Conservation (phyloP, 2,113 vertebrate genomes). For the Rattus rattus region DNA sequence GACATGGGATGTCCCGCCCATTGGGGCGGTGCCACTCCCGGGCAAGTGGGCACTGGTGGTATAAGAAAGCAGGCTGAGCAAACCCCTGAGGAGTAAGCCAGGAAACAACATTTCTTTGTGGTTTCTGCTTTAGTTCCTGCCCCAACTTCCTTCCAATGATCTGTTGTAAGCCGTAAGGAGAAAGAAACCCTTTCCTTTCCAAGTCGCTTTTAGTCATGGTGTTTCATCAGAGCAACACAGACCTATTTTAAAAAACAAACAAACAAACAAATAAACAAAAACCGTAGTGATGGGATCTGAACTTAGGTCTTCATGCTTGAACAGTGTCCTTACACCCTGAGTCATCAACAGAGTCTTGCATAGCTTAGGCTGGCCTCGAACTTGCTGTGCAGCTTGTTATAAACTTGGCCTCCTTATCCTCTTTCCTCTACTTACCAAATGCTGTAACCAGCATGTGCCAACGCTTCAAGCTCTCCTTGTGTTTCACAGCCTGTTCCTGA, state of each 20-base stretch:
- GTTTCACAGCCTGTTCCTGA: neutral
- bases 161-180: neutral
- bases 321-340: neutral
- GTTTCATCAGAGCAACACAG: neutral
- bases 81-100: neutral
- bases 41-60: too few relatives aligned
- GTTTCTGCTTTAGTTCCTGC: neutral
- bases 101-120: neutral
- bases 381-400: neutral
- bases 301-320: neutral
- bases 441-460: neutral
- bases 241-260: too few relatives aligned
- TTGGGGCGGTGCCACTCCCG: neutral
- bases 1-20: neutral
- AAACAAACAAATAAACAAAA: neutral
- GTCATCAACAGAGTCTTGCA: neutral
- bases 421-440: neutral
- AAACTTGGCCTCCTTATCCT: neutral
- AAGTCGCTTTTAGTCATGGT: neutral
- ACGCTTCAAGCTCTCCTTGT: neutral
- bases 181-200: neutral
- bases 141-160: neutral
- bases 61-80: neutral
- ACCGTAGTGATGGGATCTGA: neutral
- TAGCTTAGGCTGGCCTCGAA: neutral